These are phyloP conservation scores for Tragelaphus buxtoni DNA, from an alignment of 2,113 vertebrate species.

Conservation along the genomic window DNA sequence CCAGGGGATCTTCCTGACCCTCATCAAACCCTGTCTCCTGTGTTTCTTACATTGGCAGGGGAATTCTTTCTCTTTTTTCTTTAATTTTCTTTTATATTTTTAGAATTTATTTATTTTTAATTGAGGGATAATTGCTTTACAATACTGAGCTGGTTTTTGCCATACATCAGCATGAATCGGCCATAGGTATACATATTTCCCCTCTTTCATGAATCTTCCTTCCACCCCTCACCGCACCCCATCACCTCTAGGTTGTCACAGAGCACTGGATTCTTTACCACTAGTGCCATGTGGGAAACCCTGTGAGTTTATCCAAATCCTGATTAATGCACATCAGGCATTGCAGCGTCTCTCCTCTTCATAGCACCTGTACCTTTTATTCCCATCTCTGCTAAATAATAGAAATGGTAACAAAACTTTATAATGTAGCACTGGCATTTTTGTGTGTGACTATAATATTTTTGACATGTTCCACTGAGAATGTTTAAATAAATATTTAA, in stretches of 20 bases:
- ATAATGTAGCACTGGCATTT: not conserved
- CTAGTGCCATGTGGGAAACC: not conserved
- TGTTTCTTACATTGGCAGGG: not conserved
- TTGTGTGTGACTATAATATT: not conserved
- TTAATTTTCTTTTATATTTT: not conserved
- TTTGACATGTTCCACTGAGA: not conserved
- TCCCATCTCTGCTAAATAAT: not conserved
- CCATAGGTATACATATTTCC: not conserved
- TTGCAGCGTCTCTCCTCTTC: not conserved
- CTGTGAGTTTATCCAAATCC: not conserved
- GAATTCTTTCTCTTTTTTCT: not conserved
- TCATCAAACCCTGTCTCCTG: fast-evolving
- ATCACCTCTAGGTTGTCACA: not conserved
- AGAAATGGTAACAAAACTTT: not conserved
- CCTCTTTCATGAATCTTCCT: not conserved
- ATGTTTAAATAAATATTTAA: not conserved
- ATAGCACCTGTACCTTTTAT: not conserved
- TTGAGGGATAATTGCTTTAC: not conserved
- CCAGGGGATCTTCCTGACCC: not conserved
- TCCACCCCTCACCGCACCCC: not conserved
- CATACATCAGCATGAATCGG: not conserved
- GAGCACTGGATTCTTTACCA: not conserved
- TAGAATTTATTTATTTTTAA: not conserved
- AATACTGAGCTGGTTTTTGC: not conserved
- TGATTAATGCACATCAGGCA: no score